These are phyloP conservation scores for Subacronicta megacephala DNA, from an alignment of 2,888 invertebrate genomes.

Conservation along the genomic window DNA sequence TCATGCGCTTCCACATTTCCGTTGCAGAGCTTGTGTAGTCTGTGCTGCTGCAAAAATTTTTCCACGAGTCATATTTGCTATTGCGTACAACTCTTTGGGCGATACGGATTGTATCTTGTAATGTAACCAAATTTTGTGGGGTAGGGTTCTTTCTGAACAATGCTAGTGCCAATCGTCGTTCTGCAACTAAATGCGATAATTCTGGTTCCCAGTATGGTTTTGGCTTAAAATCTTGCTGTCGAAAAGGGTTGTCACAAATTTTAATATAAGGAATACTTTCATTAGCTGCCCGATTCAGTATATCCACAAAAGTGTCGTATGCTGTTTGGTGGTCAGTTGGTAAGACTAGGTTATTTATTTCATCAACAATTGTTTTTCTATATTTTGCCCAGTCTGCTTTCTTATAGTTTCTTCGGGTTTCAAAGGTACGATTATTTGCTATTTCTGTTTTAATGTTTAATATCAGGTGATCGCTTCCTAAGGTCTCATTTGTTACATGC, in stretches of 20 bases:
- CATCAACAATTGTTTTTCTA: not conserved
- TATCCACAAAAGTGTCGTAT: not conserved
- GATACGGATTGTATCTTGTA: not conserved
- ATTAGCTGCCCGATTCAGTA: not conserved
- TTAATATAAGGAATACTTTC: not conserved
- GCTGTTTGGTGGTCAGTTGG: conserved; percentile 1
- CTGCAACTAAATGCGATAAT: conserved; percentile 1
- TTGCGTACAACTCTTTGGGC: not conserved
- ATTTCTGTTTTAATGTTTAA: conserved; percentile 6
- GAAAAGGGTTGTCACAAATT: conserved; percentile 4
- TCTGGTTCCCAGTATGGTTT: conserved; percentile 5
- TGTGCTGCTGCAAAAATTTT: not conserved
- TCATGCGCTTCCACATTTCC: conserved; percentile 1
- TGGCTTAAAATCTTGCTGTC: conserved; percentile 2
- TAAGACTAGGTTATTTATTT: not conserved
- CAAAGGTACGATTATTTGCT: too few relatives aligned
- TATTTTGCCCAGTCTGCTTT: conserved; percentile 10
- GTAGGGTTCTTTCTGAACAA: conserved; percentile 6
- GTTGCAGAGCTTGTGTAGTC: not conserved
- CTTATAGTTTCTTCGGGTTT: not conserved
- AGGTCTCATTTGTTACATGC: conserved; percentile 1
- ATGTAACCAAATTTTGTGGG: not conserved
- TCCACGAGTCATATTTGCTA: not conserved
- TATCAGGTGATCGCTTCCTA: conserved; percentile 6
- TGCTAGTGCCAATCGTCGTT: not conserved